These are phyloP conservation scores for Proteles cristata DNA, from an alignment of 2,113 vertebrate genomes.

Conservation along the genomic window DNA sequence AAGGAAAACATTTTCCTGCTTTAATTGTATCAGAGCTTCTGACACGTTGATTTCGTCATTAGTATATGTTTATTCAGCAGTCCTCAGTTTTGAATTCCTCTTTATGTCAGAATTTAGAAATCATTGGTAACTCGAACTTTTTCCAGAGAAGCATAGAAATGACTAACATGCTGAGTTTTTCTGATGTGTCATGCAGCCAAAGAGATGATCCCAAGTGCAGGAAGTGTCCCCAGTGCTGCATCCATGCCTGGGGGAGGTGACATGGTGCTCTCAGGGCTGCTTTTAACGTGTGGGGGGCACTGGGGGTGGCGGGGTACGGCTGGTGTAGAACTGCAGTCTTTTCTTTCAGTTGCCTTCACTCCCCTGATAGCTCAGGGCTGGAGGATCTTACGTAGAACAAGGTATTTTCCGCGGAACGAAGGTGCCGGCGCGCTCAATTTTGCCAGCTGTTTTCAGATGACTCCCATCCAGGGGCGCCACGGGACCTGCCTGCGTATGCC, in stretches of 20 bases:
- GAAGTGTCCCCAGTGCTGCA: too few relatives aligned
- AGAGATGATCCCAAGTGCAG: not conserved
- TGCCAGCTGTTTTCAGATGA: not conserved
- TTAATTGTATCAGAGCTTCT: not conserved
- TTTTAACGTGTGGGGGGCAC: not conserved
- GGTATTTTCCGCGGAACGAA: not conserved
- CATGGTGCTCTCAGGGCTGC: not conserved
- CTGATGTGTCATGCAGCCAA: not conserved
- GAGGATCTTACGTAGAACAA: not conserved
- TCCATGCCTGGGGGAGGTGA: not conserved
- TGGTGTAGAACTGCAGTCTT: not conserved
- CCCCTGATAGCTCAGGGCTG: not conserved
- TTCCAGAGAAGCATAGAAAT: not conserved
- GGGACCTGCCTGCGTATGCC: not conserved
- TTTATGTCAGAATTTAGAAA: constrained; percentile 1
- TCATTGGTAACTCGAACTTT: not conserved
- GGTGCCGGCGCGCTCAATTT: not conserved
- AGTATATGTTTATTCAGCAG: not conserved
- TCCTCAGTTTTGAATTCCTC: not conserved
- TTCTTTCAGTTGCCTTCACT: not conserved
- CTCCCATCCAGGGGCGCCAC: not conserved
- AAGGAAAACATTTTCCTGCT: not conserved
- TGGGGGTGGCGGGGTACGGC: not conserved
- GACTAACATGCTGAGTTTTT: not conserved
- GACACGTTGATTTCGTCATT: not conserved